Base-by-base conservation (phyloP, 2,113 vertebrate genomes). In the Tragulus kanchil region DNA sequence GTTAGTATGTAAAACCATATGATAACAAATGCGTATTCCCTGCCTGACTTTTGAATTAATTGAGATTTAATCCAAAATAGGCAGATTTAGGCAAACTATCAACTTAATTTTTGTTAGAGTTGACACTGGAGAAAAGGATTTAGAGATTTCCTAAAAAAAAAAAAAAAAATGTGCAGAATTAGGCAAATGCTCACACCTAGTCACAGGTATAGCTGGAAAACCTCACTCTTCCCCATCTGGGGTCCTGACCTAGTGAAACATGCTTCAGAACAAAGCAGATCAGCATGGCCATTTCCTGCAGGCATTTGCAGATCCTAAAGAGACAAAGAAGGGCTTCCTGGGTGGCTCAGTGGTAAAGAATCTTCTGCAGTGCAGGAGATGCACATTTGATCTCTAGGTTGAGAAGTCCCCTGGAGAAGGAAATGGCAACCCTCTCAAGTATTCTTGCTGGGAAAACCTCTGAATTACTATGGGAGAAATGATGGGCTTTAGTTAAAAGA, bases 11-110 rank as follows among this genome's bases (percentile, higher is more conserved):
- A 61, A 77, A 77, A 69, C 13, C 2, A 5, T 61, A 23, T 12
- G 54, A 25, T 48, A 93, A 81, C 31, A 94, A 75, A 77, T 52
- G 42, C 73, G 45, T 90, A 50, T 50, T 61, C 13, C 31, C 48
- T 85, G 52, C 9, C 59, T 96, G 58, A 71, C 50, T 93, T 94
- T 94, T 89, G 13, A 93, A 91, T 85, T 89, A 81, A 93, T 19
- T 85, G 31, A 88, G 48, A 85, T 81, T 31, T 85, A 88, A 85
- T 36, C 26, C 54, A 64, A 81, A 82, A 82, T 54, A 94, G 23
- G 9, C 59, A 75, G 13, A 54, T 84, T n/a, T 59, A 93, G 54
- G 89, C 19, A 95, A 85, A 94, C 71, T 69, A 42, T 48, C 25
- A 69, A 31, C 28, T 93, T 83, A n/a, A 65, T 15, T 96, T 95